These are phyloP conservation scores for Mycetomoellerius zeteki DNA, from an alignment of 1,140 invertebrate species.

Conservation along the genomic window DNA sequence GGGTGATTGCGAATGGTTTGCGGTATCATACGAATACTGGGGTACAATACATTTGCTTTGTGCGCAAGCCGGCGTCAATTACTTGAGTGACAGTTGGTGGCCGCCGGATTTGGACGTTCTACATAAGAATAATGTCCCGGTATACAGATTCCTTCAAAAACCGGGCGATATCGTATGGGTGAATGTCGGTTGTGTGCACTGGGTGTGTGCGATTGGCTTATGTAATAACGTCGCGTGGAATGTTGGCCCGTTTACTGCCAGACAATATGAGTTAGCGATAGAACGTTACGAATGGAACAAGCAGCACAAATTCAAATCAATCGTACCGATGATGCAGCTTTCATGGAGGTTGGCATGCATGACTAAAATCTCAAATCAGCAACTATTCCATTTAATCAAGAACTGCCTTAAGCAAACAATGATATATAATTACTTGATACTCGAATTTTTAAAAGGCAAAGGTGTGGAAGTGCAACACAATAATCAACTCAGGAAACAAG, in stretches of 20 bases:
- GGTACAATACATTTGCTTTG: slow-evolving; percentile 97
- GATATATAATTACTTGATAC: slow-evolving; percentile 93
- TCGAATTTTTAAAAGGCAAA: slow-evolving; percentile 95
- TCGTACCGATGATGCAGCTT: slow-evolving; percentile 99
- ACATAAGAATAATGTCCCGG: slow-evolving; percentile 97
- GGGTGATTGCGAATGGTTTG: slow-evolving; percentile 99
- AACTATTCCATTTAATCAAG: slow-evolving; percentile 95
- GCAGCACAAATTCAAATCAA: slow-evolving; percentile 98
- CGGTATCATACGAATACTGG: slow-evolving; percentile 99
- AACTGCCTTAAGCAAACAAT: slow-evolving; percentile 95
- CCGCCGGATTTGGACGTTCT: slow-evolving; percentile 96
- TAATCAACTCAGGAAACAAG: slow-evolving; percentile 92
- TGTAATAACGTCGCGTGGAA: slow-evolving; percentile 99
- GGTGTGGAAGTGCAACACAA: slow-evolving; percentile 97
- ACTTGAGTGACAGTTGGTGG: slow-evolving; percentile 99
- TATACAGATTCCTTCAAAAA: slow-evolving; percentile 98
- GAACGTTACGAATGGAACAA: slow-evolving; percentile 99
- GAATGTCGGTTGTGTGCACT: slow-evolving; percentile 98
- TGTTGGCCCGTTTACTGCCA: slow-evolving; percentile 97
- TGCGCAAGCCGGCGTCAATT: slow-evolving; percentile 97
- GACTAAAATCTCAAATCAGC: slow-evolving; percentile 96
- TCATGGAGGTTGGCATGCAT: slow-evolving; percentile 99
- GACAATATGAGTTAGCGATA: slow-evolving; percentile 97
- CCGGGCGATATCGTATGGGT: slow-evolving; percentile 99
- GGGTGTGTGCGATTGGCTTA: slow-evolving; percentile 98